phyloP scores from a whole-genome alignment of 2,797 vertebrate species.

The Ataeniobius toweri region DNA sequence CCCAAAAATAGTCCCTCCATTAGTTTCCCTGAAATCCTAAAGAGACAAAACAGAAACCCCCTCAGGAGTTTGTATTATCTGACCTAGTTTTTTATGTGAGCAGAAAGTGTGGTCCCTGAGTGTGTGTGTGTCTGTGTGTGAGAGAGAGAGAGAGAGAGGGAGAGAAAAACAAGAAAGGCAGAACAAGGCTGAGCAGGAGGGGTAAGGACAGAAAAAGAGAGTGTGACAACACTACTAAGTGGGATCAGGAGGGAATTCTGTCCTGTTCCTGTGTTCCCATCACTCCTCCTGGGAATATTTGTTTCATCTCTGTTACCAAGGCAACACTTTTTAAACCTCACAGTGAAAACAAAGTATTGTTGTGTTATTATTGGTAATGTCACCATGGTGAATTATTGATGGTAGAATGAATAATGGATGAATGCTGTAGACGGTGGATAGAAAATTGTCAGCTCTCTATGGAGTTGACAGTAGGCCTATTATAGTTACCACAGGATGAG shows the following conservation, averaged over 20 bases:
- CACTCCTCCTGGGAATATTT: slow-evolving; percentile 77
- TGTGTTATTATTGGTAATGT: slow-evolving; percentile 84
- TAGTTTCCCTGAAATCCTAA: slow-evolving; percentile 83
- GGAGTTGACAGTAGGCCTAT: slow-evolving; percentile 73
- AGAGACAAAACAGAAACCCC: slow-evolving; percentile 82
- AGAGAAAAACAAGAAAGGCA: slow-evolving; percentile 23
- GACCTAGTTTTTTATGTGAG: slow-evolving; percentile 79
- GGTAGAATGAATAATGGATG: slow-evolving; percentile 76
- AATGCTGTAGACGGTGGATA: slow-evolving; percentile 72
- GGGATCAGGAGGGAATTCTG: slow-evolving; percentile 82
- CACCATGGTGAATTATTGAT: slow-evolving; percentile 82
- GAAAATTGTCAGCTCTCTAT: slow-evolving; percentile 73
- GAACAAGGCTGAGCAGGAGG: slow-evolving; percentile 30
- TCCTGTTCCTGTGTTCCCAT: slow-evolving; percentile 76
- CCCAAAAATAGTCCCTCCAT: slow-evolving; percentile 82
- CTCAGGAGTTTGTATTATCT: slow-evolving; percentile 81
- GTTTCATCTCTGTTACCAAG: slow-evolving; percentile 81
- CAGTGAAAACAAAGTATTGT: slow-evolving; percentile 81
- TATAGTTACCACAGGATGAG: slow-evolving; percentile 69
- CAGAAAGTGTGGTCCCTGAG: slow-evolving; percentile 67
- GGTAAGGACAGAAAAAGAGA: slow-evolving; percentile 43
- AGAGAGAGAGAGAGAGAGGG: not conserved
- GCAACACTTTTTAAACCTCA: slow-evolving; percentile 77
- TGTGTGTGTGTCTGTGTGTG: slow-evolving; percentile 46
- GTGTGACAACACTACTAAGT: slow-evolving; percentile 77